Evolutionary conservation across 2,888 invertebrate genomes (phyloP).

Genomic region (Drosophila pseudotalamancana): DNA sequence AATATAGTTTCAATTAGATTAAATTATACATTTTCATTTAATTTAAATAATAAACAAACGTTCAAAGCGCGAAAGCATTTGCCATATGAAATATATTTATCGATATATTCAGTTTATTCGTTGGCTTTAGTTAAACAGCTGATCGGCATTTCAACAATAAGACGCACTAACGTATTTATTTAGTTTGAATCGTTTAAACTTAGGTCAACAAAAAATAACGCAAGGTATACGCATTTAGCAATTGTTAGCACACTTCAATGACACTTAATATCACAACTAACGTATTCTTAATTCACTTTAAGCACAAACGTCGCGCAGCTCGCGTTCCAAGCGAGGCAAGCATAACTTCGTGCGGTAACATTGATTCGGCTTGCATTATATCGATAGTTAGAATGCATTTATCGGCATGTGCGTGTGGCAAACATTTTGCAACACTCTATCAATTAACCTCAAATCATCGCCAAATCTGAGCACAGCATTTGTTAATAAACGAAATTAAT

Average conservation of each 20-base stretch:
- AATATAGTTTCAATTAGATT: not conserved
- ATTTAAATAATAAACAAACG: not conserved
- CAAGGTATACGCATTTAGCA: not conserved
- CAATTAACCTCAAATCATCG: constrained; percentile 43
- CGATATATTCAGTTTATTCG: not conserved
- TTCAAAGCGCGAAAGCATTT: not conserved
- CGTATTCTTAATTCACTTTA: not conserved
- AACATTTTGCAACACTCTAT: constrained; percentile 15
- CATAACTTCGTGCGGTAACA: not conserved
- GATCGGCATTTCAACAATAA: not conserved
- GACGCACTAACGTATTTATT: not conserved
- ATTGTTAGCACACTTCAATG: not conserved
- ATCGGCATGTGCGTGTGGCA: constrained; percentile 31
- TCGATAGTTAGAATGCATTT: not conserved
- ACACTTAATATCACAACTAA: not conserved
- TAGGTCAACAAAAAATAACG: not conserved
- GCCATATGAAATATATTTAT: not conserved
- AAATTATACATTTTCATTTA: not conserved
- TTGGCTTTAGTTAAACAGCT: constrained; percentile 3
- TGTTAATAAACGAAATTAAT: constrained; percentile 1
- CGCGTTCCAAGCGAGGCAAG: not conserved
- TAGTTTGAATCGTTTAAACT: not conserved
- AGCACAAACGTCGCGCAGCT: not conserved
- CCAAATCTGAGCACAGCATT: constrained; percentile 9
- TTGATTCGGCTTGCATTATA: not conserved